phyloP scores from a whole-genome alignment of 1,140 invertebrate genomes.

The Leucophenga varia region DNA sequence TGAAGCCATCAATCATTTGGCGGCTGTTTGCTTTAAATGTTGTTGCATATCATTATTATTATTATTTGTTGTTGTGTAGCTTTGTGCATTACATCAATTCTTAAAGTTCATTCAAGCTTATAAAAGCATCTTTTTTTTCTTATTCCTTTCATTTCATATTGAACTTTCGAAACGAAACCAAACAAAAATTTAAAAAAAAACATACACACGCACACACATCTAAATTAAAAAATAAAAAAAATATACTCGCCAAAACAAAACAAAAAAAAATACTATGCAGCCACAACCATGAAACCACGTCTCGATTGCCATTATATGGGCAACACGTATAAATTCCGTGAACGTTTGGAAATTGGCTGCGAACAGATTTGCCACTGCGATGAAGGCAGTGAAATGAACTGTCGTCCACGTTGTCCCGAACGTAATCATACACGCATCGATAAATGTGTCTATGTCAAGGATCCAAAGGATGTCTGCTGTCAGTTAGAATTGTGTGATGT shows the following conservation, averaged over 20 bases:
- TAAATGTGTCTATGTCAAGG: conserved; percentile 71
- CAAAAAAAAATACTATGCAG: conserved; percentile 21
- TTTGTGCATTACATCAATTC: no score
- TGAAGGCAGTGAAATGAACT: conserved; percentile 62
- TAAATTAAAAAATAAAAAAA: conserved; percentile 2
- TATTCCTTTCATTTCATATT: conserved; percentile 24
- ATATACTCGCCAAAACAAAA: conserved; percentile 26
- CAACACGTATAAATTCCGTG: conserved; percentile 69
- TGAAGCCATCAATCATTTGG: background rate
- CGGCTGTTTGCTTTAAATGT: conserved; percentile 13
- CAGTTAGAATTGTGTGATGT: conserved; percentile 81
- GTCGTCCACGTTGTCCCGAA: conserved; percentile 44
- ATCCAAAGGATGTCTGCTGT: conserved; percentile 80
- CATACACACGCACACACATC: conserved; percentile 14
- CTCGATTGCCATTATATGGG: conserved; percentile 77
- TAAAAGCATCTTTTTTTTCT: no score
- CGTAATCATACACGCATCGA: conserved; percentile 58
- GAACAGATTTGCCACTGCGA: conserved; percentile 75
- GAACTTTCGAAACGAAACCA: conserved; percentile 7
- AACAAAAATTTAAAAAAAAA: conserved; percentile 3
- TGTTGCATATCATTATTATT: background rate
- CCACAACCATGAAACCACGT: conserved; percentile 35
- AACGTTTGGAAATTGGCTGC: conserved; percentile 77
- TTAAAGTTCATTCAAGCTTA: no score
- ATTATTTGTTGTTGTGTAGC: background rate